Evolutionary conservation across 64 coral and sea anemone genomes (phyloP).

Genomic region (Exaiptasia diaphana): DNA sequence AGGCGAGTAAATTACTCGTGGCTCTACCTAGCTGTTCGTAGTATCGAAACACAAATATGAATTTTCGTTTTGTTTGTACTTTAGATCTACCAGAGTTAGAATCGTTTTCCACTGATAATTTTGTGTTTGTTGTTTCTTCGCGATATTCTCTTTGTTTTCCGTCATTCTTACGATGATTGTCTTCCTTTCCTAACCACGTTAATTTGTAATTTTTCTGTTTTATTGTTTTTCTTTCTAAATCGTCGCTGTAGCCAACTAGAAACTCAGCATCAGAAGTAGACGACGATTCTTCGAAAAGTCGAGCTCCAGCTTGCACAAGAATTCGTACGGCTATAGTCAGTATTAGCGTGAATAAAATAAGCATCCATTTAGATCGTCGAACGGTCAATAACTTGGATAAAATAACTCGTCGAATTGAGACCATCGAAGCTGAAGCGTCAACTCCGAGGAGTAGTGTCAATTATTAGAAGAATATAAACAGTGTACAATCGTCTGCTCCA

Average conservation of each 20-base stretch:
- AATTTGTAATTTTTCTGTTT: conserved; percentile 2
- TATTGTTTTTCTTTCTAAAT: not conserved
- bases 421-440: not conserved
- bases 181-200: not conserved
- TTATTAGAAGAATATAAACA: too few relatives aligned
- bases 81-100: not conserved
- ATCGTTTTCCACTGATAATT: not conserved
- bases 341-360: not conserved
- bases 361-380: conserved; percentile 2
- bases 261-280: not conserved
- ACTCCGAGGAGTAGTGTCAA: not conserved
- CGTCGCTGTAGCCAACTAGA: not conserved
- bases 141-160: not conserved
- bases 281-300: not conserved
- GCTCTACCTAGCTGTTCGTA: conserved; percentile 95
- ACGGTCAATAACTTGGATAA: conserved; percentile 3
- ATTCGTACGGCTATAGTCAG: not conserved
- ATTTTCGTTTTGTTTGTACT: conserved; percentile 53
- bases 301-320: not conserved
- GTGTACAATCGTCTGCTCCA: too few relatives aligned
- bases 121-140: not conserved
- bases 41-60: conserved; percentile 97
- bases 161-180: not conserved
- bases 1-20: conserved; percentile 74
- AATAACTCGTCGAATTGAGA: not conserved